Evolutionary conservation across 2,888 invertebrate genomes (phyloP).

Genomic region (Parnassius apollo): DNA sequence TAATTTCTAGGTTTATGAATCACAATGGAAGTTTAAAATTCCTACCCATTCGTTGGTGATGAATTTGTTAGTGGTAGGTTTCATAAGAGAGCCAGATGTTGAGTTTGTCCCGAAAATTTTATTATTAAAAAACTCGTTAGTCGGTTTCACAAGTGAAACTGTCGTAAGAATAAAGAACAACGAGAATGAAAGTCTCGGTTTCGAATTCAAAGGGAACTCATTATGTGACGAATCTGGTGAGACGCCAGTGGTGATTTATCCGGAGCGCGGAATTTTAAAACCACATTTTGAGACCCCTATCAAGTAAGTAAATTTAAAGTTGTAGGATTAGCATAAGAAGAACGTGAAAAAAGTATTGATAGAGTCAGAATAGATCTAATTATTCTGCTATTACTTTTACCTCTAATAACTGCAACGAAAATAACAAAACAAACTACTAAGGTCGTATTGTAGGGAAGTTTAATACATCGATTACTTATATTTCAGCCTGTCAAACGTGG

Average conservation of each 20-base stretch:
- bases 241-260: conserved; percentile 74
- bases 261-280: conserved; percentile 71
- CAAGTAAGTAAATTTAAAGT: conserved; percentile 57
- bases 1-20: conserved; percentile 76
- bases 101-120: conserved; percentile 81
- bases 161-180: conserved; percentile 74
- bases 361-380: too few species aligned
- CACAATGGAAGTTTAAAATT: conserved; percentile 84
- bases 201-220: conserved; percentile 77
- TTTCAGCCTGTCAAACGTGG: too few species aligned
- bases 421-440: too few species aligned
- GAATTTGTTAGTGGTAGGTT: conserved; percentile 83
- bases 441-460: too few species aligned
- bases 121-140: conserved; percentile 81
- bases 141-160: conserved; percentile 75
- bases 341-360: too few species aligned
- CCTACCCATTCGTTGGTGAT: conserved; percentile 77
- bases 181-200: conserved; percentile 75
- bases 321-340: neutral
- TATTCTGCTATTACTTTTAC: too few species aligned
- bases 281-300: conserved; percentile 73
- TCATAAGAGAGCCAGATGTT: conserved; percentile 83
- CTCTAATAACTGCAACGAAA: too few species aligned
- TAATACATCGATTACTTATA: too few species aligned
- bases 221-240: conserved; percentile 77